Base-by-base conservation (phyloP, 2,113 vertebrate genomes). In the Stigmatopora nigra region DNA sequence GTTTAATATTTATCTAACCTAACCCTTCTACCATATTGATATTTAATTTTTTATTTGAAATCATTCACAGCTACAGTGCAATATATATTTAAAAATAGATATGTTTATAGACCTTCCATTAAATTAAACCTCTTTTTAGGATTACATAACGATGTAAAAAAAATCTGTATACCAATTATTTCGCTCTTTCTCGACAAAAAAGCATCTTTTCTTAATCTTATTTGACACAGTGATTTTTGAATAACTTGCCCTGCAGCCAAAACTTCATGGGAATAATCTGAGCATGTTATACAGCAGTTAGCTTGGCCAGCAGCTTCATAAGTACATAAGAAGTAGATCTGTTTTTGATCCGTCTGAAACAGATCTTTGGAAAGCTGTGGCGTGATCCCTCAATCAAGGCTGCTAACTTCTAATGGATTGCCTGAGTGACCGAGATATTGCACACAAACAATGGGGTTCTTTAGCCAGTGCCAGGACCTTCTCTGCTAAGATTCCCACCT, bases 301-400 rank as follows among this genome's bases (percentile, higher is more conserved):
- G 69, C 75, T 7, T 76, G 71, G 70, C 79, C 76, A 15, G 38
- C 73, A 81, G 76, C 79, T 70, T 64, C 57, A 25, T 81, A 83
- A 86, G 86, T 35, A 84, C 82, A 84, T 84, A 82, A 88, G 79
- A 71, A 79, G 74, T 69, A 74, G 76, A 85, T 87, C 76, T 52
- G 55, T 65, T 78, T 84, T 41, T 83, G 75, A 88, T 86, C 82
- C 75, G 71, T 64, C 68, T 80, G 78, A 81, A 71, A 69, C 72
- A 68, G 70, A 83, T 84, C 80, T 82, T 67, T 77, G 80, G 68
- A 38, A 75, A 86, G 83, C 73, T 68, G 86, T 80, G 78, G 79
- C 78, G 80, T 64, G 74, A 81, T 82, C 78, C 61, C 61, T 38
- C 67, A 82, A 72, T 84, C 63, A 19, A 48, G 64, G 69, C 69